A percentile compares a stretch with the other conserved stretches of the same genome.
Conservation (phyloP, 1,140 invertebrate genomes). For the Centruroides vittatus region DNA sequence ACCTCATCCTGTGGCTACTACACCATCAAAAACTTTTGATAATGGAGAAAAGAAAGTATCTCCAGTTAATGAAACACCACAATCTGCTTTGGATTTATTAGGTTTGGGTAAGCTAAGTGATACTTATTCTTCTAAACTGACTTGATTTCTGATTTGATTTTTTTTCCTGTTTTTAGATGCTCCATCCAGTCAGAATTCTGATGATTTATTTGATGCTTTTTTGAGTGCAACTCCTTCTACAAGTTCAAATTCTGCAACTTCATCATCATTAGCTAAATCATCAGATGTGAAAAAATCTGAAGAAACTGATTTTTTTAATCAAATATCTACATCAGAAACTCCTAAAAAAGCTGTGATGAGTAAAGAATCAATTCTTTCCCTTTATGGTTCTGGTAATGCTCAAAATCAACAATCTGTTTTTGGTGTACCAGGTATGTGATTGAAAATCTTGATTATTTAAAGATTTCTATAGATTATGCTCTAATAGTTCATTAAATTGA, state of each 20-base stretch:
- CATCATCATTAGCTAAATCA: neutral
- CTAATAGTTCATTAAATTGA: too few relatives aligned
- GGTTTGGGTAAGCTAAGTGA: conserved; percentile 5
- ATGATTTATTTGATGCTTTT: conserved; percentile 18
- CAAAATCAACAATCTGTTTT: conserved; percentile 4
- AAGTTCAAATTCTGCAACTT: neutral
- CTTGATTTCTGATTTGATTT: neutral
- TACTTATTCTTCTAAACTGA: neutral
- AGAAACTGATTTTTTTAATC: conserved; percentile 81
- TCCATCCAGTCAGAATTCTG: neutral
- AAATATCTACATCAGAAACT: conserved; percentile 50
- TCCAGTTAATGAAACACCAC: conserved; percentile 2
- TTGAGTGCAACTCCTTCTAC: conserved; percentile 13
- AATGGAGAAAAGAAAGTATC: conserved; percentile 2
- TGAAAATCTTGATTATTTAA: neutral
- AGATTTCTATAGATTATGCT: too few relatives aligned
- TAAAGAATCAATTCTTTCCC: conserved; percentile 82
- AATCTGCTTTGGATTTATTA: conserved; percentile 10
- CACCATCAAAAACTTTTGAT: neutral
- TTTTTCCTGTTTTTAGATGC: neutral
- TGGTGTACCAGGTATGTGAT: conserved; percentile 9
- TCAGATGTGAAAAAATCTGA: conserved; percentile 31
- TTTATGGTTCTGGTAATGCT: conserved; percentile 44
- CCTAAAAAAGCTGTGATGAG: conserved; percentile 58
- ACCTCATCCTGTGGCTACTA: neutral